Percentiles rank a stretch among this genome's conserved stretches.
Conservation (phyloP, 2,113 vertebrate species). For the Embiotoca jacksoni region DNA sequence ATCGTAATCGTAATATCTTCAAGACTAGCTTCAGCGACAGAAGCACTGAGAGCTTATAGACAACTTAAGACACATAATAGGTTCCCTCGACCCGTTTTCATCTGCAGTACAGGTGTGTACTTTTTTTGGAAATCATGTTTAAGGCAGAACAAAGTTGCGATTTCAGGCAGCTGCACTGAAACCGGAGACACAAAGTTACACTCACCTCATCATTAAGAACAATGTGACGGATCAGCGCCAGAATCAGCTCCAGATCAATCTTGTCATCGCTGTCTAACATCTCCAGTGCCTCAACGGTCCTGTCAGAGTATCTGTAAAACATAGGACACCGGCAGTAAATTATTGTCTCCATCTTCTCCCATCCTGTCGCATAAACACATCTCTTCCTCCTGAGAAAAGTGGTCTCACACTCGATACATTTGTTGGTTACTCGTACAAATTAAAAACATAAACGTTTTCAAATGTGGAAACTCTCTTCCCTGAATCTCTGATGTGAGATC, state of each 20-base stretch:
- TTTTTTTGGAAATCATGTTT: background rate
- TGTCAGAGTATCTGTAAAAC: constrained; percentile 89
- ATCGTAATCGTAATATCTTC: background rate
- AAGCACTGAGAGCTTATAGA: background rate
- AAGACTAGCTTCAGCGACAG: background rate
- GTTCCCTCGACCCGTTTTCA: background rate
- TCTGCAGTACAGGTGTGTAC: background rate
- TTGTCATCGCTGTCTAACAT: constrained; percentile 92
- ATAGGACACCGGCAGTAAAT: constrained; percentile 4
- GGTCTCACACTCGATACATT: no score
- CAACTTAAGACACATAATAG: background rate
- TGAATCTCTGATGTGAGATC: no score
- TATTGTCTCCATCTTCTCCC: background rate
- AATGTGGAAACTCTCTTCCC: no score
- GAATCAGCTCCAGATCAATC: constrained; percentile 93
- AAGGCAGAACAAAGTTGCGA: background rate
- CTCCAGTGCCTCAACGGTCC: constrained; percentile 88
- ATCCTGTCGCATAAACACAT: background rate
- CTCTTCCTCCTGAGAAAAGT: background rate
- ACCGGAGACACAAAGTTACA: constrained; percentile 8
- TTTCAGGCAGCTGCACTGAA: background rate
- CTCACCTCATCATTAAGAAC: constrained; percentile 91
- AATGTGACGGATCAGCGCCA: constrained; percentile 93
- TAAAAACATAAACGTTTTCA: no score
- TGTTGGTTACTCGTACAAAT: no score